Evolutionary conservation across 2,797 vertebrate species (phyloP).

Genomic region (Glossophaga mutica): DNA sequence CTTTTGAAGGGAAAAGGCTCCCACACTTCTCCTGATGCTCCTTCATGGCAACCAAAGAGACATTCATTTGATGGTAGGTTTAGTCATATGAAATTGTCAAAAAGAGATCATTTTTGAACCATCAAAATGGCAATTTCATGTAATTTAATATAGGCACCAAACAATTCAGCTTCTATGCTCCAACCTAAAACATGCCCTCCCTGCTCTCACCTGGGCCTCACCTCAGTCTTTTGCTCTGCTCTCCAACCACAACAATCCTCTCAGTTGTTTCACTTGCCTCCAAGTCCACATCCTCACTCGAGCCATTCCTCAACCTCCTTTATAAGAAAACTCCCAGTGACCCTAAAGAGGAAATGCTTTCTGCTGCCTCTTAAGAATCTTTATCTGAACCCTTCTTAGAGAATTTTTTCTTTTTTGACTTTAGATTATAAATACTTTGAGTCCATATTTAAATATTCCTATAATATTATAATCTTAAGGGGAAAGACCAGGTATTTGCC

Average conservation of each 20-base stretch:
- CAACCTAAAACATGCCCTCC: neutral
- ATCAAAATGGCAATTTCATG: neutral
- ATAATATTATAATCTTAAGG: neutral
- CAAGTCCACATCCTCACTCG: neutral
- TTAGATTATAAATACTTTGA: neutral
- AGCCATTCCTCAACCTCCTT: neutral
- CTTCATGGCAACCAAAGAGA: neutral
- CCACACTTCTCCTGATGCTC: neutral
- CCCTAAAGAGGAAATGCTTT: neutral
- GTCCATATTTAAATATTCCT: neutral
- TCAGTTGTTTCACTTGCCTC: neutral
- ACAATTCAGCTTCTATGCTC: neutral
- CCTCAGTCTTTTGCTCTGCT: neutral
- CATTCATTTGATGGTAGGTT: neutral
- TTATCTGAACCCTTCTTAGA: neutral
- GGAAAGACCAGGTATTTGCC: neutral
- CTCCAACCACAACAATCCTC: neutral
- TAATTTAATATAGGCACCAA: neutral
- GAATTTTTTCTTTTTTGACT: neutral
- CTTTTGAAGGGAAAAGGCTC: neutral
- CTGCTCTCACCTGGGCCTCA: neutral
- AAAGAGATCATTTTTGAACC: neutral
- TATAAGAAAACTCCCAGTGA: neutral
- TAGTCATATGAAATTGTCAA: neutral
- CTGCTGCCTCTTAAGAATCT: neutral